Base-by-base conservation (phyloP, 2,797 vertebrate species). In the Cuculus canorus region DNA sequence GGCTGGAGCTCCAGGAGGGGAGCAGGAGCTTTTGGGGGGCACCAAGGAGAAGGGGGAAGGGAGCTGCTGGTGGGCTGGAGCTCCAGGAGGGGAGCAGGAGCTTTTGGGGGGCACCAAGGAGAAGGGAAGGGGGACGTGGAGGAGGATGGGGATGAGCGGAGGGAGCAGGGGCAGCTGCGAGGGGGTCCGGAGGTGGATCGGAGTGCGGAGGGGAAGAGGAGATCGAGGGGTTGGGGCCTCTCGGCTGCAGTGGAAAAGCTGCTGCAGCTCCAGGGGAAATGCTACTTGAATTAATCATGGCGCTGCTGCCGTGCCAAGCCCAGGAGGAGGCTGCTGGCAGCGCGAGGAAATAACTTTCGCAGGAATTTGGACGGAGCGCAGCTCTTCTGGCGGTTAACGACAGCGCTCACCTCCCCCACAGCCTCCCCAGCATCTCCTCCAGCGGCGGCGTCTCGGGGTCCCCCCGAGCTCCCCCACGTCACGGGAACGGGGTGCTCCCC, bases 241-340 rank as follows among this genome's bases (percentile, higher is more conserved):
- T 95, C 82, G 33, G 41, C 87, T 91, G 86, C 92, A 93, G 91
- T 96, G 96, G 96, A 96, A 96, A 96, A 96, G 96, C 96, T 95
- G 96, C 96, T 95, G 96, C 94, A 95, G 95, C 95, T 96, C 95
- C 96, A 96, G 95, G 96, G 96, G 96, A 95, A 96, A 95, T 95
- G 96, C 96, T 96, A 96, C 96, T 96, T 96, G 96, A 96, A 96
- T 96, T 96, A 96, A 96, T 96, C 96, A 96, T 96, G 96, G 95
- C 95, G 96, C 96, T 96, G 93, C 95, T 95, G 95, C 96, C 90
- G 96, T 96, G 96, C 96, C 96, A 96, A 96, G 96, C 96, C 95
- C 96, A 96, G 96, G 96, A 96, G 96, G 96, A 96, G 95, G 96
- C 93, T 96, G 95, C 95, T 96, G 96, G 95, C 96, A 94, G 94